A percentile compares a stretch with the other conserved stretches of the same genome.
Conservation (phyloP, 2,113 vertebrate species). For the Aegotheles bennettii region DNA sequence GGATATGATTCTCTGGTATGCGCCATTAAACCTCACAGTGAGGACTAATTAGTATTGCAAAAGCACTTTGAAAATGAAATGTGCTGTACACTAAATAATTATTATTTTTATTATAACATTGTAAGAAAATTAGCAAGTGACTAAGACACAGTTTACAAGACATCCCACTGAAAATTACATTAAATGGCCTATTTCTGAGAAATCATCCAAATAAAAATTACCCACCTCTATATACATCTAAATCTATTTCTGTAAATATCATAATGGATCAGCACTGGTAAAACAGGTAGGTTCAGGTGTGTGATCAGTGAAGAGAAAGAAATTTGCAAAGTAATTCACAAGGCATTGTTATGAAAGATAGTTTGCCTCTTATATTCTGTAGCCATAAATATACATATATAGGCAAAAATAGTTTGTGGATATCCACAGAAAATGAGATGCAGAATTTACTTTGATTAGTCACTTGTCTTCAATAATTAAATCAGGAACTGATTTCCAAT, state of each 20-base stretch:
- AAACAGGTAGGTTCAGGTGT: neutral
- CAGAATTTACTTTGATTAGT: neutral
- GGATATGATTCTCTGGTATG: conserved; percentile 50
- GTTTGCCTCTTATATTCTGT: neutral
- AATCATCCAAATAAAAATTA: neutral
- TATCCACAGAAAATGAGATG: neutral
- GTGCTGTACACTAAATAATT: conserved; percentile 51
- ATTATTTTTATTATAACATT: conserved; percentile 54
- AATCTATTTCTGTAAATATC: neutral
- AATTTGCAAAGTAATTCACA: neutral
- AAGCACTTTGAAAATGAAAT: conserved; percentile 61
- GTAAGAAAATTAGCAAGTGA: conserved; percentile 42
- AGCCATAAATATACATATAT: neutral
- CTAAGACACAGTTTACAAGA: conserved; percentile 7
- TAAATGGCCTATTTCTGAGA: neutral
- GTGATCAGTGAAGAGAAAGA: neutral
- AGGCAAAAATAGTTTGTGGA: neutral
- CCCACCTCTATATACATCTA: neutral
- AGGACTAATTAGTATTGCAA: conserved; percentile 63
- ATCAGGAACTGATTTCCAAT: neutral
- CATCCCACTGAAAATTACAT: conserved; percentile 31
- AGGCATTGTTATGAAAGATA: neutral
- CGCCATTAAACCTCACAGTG: conserved; percentile 54
- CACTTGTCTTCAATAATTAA: neutral
- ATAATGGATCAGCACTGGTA: neutral